Percentiles rank a stretch among this genome's conserved stretches.
These are phyloP conservation scores for Heteromyza rotundicornis DNA, from an alignment of 2,888 invertebrate genomes.

Conservation along the genomic window DNA sequence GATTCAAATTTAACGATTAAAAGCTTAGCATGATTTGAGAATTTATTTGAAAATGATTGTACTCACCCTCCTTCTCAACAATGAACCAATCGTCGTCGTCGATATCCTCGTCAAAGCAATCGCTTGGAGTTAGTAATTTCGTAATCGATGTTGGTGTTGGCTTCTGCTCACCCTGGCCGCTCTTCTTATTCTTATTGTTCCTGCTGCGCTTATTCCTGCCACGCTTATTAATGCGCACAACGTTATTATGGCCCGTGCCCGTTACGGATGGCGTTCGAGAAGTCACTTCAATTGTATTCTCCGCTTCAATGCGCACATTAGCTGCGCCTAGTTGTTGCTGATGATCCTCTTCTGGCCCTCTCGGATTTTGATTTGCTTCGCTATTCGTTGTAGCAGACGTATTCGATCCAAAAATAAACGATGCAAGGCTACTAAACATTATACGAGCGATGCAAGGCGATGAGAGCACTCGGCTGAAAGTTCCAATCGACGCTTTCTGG, in stretches of 20 bases:
- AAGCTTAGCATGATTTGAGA: too few species aligned
- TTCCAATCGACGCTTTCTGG: too few species aligned
- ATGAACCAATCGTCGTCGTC: constrained; percentile 68
- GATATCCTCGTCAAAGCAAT: constrained; percentile 45
- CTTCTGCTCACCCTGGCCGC: constrained; percentile 31
- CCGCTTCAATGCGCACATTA: constrained; percentile 32
- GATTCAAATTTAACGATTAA: too few species aligned
- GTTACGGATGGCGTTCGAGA: constrained; percentile 55
- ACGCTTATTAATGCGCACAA: constrained; percentile 33
- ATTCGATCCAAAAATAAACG: constrained; percentile 65
- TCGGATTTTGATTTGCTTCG: constrained; percentile 32
- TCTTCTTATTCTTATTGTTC: constrained; percentile 14
- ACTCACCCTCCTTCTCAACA: constrained; percentile 63
- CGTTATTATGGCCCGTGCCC: constrained; percentile 36
- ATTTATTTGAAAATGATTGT: too few species aligned
- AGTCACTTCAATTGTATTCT: constrained; percentile 51
- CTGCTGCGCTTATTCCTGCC: constrained; percentile 34
- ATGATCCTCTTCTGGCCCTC: too few species aligned
- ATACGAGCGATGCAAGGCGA: constrained; percentile 41
- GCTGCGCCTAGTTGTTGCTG: constrained; percentile 23
- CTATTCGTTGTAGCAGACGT: constrained; percentile 49
- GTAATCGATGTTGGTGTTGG: constrained; percentile 35
- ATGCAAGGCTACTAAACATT: constrained; percentile 70
- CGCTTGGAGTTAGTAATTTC: constrained; percentile 42
- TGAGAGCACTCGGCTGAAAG: constrained; percentile 14